Evolutionary conservation across 2,113 vertebrate genomes (phyloP).

Genomic region (Lepus europaeus): DNA sequence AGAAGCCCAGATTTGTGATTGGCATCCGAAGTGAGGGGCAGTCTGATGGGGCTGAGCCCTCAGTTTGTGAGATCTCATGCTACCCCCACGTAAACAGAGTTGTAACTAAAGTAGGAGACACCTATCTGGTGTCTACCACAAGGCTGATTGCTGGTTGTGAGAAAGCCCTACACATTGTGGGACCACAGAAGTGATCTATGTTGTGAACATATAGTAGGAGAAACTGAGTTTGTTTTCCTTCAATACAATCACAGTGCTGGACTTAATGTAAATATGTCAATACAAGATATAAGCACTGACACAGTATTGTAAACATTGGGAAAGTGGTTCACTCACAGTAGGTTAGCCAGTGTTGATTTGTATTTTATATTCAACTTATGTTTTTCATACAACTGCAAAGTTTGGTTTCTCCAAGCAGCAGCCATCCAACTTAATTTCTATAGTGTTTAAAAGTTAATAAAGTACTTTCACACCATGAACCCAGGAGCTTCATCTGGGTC

Average conservation of each 20-base stretch:
- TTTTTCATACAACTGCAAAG: constrained; percentile 46
- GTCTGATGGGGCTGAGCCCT: background rate
- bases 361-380: background rate
- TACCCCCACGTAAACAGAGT: background rate
- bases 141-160: background rate
- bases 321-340: background rate
- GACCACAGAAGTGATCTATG: background rate
- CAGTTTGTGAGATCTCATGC: background rate
- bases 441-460: constrained; percentile 45
- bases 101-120: background rate
- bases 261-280: constrained; percentile 40
- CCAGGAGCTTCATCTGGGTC: too few species aligned
- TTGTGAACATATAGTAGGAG: background rate
- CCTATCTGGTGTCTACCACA: background rate
- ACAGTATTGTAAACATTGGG: background rate
- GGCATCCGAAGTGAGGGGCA: background rate
- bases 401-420: constrained; percentile 54
- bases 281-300: background rate
- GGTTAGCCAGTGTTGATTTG: background rate
- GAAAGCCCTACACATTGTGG: background rate
- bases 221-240: background rate
- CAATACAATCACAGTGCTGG: background rate
- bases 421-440: constrained; percentile 24
- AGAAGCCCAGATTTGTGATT: background rate
- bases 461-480: constrained; percentile 1